Conservation (phyloP, 35 echinoderm and acorn worm genomes). For the Apostichopus parvimensis region DNA sequence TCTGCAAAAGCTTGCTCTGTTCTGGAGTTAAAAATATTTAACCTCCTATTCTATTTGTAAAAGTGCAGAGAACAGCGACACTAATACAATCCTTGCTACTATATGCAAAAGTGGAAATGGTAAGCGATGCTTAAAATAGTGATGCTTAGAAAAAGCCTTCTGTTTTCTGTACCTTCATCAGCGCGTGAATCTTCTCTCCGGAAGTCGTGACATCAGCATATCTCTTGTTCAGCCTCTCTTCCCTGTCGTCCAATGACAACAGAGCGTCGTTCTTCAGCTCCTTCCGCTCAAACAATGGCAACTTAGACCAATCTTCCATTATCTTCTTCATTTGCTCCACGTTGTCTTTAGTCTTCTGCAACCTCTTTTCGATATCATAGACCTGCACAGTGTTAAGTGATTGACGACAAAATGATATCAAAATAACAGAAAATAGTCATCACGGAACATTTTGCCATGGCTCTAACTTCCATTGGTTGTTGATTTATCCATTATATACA, state of each 20-base stretch:
- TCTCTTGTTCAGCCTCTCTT: slow-evolving; percentile 77
- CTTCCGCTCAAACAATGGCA: slow-evolving; percentile 87
- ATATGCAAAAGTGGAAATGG: not conserved
- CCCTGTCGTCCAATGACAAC: slow-evolving; percentile 84
- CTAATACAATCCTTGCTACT: not conserved
- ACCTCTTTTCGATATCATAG: slow-evolving; percentile 80
- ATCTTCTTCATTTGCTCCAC: slow-evolving; percentile 92
- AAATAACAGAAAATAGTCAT: too few species aligned
- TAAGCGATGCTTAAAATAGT: not conserved
- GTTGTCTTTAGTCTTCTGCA: slow-evolving; percentile 90
- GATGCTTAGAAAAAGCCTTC: not conserved
- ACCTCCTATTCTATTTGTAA: too few species aligned
- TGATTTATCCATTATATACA: too few species aligned
- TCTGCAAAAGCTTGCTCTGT: not conserved
- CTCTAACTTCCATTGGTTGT: too few species aligned
- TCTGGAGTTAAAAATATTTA: too few species aligned
- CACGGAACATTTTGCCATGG: too few species aligned
- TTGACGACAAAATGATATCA: not conserved
- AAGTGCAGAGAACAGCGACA: not conserved
- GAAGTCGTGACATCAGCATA: slow-evolving; percentile 82
- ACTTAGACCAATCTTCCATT: slow-evolving; percentile 90
- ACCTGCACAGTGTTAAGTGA: slow-evolving; percentile 52
- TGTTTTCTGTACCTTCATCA: slow-evolving; percentile 75
- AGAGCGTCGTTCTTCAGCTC: slow-evolving; percentile 83
- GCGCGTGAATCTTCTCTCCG: slow-evolving; percentile 82